Evolutionary conservation across 2,888 invertebrate genomes (phyloP), one percentile per base, ranked within the genome.

Genomic region (Beris chalybata): DNA sequence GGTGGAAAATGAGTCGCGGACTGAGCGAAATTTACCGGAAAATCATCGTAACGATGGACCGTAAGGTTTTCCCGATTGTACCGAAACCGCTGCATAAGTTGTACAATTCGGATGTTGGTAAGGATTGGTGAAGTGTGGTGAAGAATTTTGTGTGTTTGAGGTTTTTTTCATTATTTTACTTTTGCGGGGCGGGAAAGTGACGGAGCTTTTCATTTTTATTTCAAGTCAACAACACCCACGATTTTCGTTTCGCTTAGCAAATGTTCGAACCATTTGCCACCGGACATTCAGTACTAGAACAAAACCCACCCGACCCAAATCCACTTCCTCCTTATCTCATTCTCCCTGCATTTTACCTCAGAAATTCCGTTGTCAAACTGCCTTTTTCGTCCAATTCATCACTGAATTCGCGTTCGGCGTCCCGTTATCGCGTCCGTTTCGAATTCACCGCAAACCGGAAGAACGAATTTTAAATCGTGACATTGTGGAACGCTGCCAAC

Each of bases 171-270:
- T n/a, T 48, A 48, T 5, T 29, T 13, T 52, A 52, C 2, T 11
- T 2, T 4, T 52, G 22, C 22, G 22, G 22, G 22, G 22, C 22
- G 2, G 22, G 2, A 22, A 22, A 22, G 22, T 22, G 2, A 22
- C 29, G 9, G 47, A 47, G 15, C 30, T 29, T 11, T 30, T 6
- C 53, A 53, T n/a, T 53, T 53, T 31, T 4, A 47, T 47, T 47
- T 1, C n/a, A 71, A 61, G 74, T 73, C 15, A 76, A 69, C 67
- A 76, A 77, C 64, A 76, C 76, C 68, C 9, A 65, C 64, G 38
- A 67, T 65, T 31, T 47, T 57, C 32, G 31, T 43, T 15, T n/a
- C 38, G 7, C 45, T 32, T 53, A 13, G 12, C 54, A 53, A 29
- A 30, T 56, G 5, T 13, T 7, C 55, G 38, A 56, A 56, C 55